Conservation (phyloP, 2,113 vertebrate genomes). For the Caracal caracal region DNA sequence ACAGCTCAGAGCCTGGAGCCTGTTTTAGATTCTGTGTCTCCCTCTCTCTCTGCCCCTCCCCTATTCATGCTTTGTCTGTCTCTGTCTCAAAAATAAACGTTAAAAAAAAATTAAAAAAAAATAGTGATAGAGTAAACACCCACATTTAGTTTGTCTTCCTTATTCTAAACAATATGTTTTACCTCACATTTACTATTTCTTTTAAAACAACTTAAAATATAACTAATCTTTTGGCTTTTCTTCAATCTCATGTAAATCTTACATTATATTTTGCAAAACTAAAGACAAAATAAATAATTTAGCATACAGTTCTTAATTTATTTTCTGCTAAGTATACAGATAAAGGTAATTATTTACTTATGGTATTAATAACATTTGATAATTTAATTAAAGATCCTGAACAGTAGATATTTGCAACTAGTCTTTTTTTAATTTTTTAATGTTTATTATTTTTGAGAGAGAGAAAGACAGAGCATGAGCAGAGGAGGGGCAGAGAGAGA, state of each 20-base stretch:
- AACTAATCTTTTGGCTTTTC: background rate
- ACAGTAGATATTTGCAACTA: background rate
- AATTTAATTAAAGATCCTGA: background rate
- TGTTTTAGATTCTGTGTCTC: too few species aligned
- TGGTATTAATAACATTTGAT: background rate
- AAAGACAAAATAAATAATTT: background rate
- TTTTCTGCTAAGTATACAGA: background rate
- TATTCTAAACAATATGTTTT: background rate
- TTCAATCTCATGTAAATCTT: background rate
- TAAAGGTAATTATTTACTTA: background rate
- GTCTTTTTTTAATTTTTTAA: background rate
- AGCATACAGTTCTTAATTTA: background rate
- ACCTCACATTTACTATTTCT: background rate
- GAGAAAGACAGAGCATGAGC: too few species aligned
- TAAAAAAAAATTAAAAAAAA: too few species aligned
- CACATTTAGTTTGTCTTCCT: background rate
- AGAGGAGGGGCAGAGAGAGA: too few species aligned
- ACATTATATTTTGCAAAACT: background rate
- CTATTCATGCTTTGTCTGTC: too few species aligned
- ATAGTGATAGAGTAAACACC: background rate
- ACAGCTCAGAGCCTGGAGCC: too few species aligned
- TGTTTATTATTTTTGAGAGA: too few species aligned
- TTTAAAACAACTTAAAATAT: background rate
- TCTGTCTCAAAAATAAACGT: too few species aligned
- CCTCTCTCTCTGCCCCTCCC: too few species aligned